A percentile compares a stretch with the other conserved stretches of the same genome.
These are phyloP conservation scores for Lepidocyrtinus sp. DNA, from an alignment of 2,888 invertebrate genomes.

Conservation along the genomic window DNA sequence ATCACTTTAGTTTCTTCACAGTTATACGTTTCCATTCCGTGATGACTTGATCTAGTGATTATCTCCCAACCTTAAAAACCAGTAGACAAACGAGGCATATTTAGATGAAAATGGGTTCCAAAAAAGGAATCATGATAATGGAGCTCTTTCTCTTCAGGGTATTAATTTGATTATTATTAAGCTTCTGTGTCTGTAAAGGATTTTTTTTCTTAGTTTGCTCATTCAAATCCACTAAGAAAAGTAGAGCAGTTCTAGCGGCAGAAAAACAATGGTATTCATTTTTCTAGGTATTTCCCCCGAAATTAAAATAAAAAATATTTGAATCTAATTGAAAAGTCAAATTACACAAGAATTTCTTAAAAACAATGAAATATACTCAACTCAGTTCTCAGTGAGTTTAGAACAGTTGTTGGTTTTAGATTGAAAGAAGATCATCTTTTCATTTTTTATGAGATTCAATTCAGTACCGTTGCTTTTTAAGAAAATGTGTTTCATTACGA, in stretches of 20 bases:
- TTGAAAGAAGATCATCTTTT: constrained; percentile 1
- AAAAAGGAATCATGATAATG: constrained; percentile 7
- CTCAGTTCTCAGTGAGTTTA: no score
- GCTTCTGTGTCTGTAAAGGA: constrained; percentile 8
- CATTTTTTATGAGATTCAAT: background rate
- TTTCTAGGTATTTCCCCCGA: no score
- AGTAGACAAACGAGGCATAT: constrained; percentile 11
- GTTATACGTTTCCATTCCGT: background rate
- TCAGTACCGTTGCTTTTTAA: constrained; percentile 27
- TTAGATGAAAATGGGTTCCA: constrained; percentile 1
- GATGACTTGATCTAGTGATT: background rate
- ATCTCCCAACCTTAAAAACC: background rate
- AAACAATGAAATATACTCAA: constrained; percentile 31
- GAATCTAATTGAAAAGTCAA: constrained; percentile 29
- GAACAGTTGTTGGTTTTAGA: constrained; percentile 37
- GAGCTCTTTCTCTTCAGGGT: background rate
- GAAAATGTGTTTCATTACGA: constrained; percentile 27
- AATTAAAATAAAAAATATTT: background rate
- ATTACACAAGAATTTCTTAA: constrained; percentile 23
- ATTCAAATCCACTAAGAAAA: no score
- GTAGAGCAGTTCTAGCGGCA: no score
- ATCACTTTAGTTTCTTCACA: background rate
- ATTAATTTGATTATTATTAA: constrained; percentile 15
- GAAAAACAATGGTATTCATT: no score
- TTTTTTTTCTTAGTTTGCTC: no score